Percentiles rank a stretch among this genome's conserved stretches.
Evolutionary conservation across 2,888 invertebrate species (phyloP).

Genomic region (Bruchidius siliquastri): DNA sequence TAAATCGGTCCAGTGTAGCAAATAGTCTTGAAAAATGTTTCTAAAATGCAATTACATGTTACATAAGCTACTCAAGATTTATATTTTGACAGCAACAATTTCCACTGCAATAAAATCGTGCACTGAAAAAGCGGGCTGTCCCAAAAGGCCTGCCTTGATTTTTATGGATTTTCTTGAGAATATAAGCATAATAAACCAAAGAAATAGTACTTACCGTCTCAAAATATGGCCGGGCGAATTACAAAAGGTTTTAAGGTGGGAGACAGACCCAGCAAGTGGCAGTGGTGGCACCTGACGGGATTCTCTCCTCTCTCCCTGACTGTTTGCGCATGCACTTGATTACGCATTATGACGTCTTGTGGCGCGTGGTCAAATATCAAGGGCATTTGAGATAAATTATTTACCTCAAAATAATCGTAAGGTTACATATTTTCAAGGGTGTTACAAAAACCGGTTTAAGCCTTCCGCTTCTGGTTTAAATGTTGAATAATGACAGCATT

Average conservation of each 20-base stretch:
- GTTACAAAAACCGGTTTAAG: background rate
- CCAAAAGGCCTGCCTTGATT: background rate
- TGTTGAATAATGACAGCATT: too few relatives aligned
- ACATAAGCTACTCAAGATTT: background rate
- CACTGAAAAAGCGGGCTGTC: background rate
- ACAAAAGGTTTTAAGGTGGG: background rate
- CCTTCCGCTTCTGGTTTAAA: background rate
- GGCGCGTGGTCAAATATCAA: conserved; percentile 8
- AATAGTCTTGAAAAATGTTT: background rate
- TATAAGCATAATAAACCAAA: background rate
- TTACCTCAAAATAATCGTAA: background rate
- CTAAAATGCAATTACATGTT: background rate
- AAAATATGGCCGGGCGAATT: background rate
- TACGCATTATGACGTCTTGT: conserved; percentile 1
- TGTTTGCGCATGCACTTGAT: conserved; percentile 1
- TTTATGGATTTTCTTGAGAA: background rate
- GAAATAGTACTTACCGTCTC: background rate
- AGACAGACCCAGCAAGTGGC: background rate
- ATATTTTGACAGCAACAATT: background rate
- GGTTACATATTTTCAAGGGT: background rate
- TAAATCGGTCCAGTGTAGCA: background rate
- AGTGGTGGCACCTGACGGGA: conserved; percentile 1
- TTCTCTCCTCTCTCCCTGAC: background rate
- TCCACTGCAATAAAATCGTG: background rate
- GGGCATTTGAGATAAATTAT: conserved; percentile 2